phyloP scores from a whole-genome alignment of 2,888 invertebrate species.

The Trichopria drosophilae region DNA sequence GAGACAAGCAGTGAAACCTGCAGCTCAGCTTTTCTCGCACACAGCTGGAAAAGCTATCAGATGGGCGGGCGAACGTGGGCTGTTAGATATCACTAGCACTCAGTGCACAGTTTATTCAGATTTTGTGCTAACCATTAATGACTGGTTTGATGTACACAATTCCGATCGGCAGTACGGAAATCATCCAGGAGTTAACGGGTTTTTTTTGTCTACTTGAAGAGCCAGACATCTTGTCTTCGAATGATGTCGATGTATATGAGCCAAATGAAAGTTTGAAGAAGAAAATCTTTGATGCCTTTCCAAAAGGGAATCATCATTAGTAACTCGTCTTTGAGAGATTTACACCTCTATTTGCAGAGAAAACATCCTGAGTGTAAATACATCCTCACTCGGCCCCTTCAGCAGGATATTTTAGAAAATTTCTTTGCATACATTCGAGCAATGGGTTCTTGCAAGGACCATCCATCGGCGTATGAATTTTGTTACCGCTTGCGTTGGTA shows the following conservation, averaged over 20 bases:
- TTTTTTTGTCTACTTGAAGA: not conserved
- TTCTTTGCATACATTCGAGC: not conserved
- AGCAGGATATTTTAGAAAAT: not conserved
- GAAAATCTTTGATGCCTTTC: conserved; percentile 8
- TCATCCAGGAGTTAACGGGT: too few relatives aligned
- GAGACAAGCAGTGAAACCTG: conserved; percentile 39
- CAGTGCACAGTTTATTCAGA: conserved; percentile 32
- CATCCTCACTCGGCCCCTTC: not conserved
- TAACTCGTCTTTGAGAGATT: conserved; percentile 9
- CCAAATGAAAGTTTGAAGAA: conserved; percentile 24
- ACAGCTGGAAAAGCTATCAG: conserved; percentile 40
- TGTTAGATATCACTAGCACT: conserved; percentile 35
- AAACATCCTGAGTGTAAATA: not conserved
- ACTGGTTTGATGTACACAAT: conserved; percentile 44
- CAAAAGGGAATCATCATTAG: conserved; percentile 20
- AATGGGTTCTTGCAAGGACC: not conserved
- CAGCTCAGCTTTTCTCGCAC: conserved; percentile 41
- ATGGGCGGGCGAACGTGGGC: too few relatives aligned
- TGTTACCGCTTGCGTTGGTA: not conserved
- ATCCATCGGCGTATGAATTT: not conserved
- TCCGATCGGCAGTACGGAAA: too few relatives aligned
- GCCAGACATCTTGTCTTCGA: not conserved
- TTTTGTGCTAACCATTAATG: conserved; percentile 38
- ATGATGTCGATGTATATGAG: not conserved
- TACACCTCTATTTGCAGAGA: not conserved